A percentile compares a stretch with the other conserved stretches of the same genome.
Evolutionary conservation across 2,888 invertebrate genomes (phyloP).

Genomic region (Syrphus vitripennis): DNA sequence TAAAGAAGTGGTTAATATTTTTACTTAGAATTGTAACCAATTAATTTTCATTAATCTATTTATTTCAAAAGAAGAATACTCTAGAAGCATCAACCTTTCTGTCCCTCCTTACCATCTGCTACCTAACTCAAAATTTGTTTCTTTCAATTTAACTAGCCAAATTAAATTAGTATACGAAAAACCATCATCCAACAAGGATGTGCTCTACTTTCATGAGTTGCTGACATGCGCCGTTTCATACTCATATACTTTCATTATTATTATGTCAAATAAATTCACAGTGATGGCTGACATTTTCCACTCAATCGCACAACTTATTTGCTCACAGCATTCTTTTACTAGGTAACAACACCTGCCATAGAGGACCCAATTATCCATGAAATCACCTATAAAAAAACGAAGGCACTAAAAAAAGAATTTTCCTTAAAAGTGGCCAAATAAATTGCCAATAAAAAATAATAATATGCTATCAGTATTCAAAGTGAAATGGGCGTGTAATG

Average conservation of each 20-base stretch:
- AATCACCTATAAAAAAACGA: slow-evolving; percentile 63
- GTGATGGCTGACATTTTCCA: slow-evolving; percentile 60
- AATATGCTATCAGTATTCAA: slow-evolving; percentile 61
- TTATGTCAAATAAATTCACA: slow-evolving; percentile 62
- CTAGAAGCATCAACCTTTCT: slow-evolving; percentile 13
- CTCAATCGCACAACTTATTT: slow-evolving; percentile 40
- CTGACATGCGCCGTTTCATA: background rate
- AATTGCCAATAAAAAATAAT: slow-evolving; percentile 67
- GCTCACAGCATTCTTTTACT: background rate
- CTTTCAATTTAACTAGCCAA: slow-evolving; percentile 47
- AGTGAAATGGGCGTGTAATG: slow-evolving; percentile 24
- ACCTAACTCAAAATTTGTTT: slow-evolving; percentile 35
- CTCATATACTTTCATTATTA: slow-evolving; percentile 31
- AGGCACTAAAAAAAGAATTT: slow-evolving; percentile 28
- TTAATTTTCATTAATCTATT: slow-evolving; percentile 49
- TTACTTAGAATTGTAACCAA: no score
- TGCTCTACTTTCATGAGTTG: background rate
- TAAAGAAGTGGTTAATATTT: no score
- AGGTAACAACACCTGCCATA: slow-evolving; percentile 52
- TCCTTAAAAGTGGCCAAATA: slow-evolving; percentile 44
- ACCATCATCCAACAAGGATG: slow-evolving; percentile 7
- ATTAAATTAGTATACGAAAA: slow-evolving; percentile 52
- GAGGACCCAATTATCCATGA: slow-evolving; percentile 63
- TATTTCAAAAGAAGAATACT: slow-evolving; percentile 30
- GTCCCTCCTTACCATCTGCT: background rate